Conservation (phyloP, 2,797 vertebrate genomes). For the Ctenopoma kingsleyae region DNA sequence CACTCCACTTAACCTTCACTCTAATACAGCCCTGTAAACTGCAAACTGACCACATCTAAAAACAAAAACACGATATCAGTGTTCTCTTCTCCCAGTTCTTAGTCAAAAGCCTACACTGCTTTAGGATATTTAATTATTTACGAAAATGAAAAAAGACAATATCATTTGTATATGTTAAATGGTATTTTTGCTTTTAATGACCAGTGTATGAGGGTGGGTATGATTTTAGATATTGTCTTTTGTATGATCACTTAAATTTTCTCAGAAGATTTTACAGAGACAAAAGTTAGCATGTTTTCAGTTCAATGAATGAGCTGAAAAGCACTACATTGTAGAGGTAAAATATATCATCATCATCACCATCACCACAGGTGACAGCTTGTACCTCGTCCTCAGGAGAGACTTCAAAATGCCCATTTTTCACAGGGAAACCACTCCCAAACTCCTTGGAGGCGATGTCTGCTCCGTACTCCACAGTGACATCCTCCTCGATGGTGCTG, state of each 20-base stretch:
- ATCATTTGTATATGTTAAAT: too few relatives aligned
- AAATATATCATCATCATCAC: background rate
- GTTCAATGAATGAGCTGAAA: background rate
- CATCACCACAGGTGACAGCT: background rate
- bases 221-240: background rate
- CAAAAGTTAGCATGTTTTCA: background rate
- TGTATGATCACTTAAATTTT: background rate
- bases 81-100: background rate
- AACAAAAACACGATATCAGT: background rate
- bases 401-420: slow-evolving; percentile 90
- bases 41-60: background rate
- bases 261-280: background rate
- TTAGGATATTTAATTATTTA: background rate
- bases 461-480: slow-evolving; percentile 97
- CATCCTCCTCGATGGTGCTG: slow-evolving; percentile 97
- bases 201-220: background rate
- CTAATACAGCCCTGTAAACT: background rate
- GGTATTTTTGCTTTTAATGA: background rate
- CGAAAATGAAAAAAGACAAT: too few relatives aligned
- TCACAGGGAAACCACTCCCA: slow-evolving; percentile 96
- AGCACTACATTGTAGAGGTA: background rate
- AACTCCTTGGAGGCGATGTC: slow-evolving; percentile 99
- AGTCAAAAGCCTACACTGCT: background rate
- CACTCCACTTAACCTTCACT: slow-evolving; percentile 20
- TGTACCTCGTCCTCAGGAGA: slow-evolving; percentile 93